Evolutionary conservation across 2,113 vertebrate species (phyloP), one percentile per base, ranked within the genome.

Genomic region (Bubalus kerabau): DNA sequence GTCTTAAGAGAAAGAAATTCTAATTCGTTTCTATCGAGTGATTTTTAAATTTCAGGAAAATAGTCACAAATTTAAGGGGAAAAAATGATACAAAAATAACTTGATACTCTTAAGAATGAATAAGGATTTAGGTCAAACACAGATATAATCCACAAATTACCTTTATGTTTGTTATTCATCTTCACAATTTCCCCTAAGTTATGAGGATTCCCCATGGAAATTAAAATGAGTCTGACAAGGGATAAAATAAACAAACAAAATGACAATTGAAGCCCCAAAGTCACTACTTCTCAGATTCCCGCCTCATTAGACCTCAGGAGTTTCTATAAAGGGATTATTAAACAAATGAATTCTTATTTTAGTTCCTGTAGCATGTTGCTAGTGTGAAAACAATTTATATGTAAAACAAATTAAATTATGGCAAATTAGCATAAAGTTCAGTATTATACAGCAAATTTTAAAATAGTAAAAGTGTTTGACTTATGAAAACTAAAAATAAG

Each of bases 311-410:
- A 46, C 40, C 28, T 40, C 76, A 67, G 26, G 48, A 95, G 3
- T 91, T 78, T 82, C 78, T 91, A 82, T 86, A 62, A 94, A 52
- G 16, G 24, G 28, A 81, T 89, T 95, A 89, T 43, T 87, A 93
- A 96, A 90, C 26, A 97, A 92, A 96, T 86, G 28, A 88, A 89
- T 76, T 83, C n/a, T 94, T 82, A 60, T 60, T 96, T 84, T 86
- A 83, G 23, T 74, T 95, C 50, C 30, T 96, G 1, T 81, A 71
- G 19, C 52, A 52, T 21, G 16, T 74, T 87, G 17, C 46, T 95
- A 24, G 7, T 91, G 3, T 96, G 59, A 94, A 46, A 96, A 93
- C 28, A 95, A 50, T 91, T 92, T 89, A 48, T 52, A 83, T 92
- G 16, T 78, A 90, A 87, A 97, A 48, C 74, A 96, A 94, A 92